Base-by-base conservation (phyloP, 35 echinoderm and acorn worm species). In the Amphiura filiformis region DNA sequence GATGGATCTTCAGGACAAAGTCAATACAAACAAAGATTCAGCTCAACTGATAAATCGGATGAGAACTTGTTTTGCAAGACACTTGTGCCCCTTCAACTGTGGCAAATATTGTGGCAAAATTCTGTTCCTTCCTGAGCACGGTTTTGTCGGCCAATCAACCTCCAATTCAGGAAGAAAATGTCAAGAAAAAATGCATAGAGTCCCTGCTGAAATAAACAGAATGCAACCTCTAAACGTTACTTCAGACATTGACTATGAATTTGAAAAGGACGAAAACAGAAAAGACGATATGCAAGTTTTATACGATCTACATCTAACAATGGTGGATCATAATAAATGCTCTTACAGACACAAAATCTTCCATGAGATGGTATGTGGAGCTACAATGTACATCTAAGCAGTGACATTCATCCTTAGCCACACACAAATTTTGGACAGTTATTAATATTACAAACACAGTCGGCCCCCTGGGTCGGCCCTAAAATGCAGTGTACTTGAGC, bases 1-100 rank as follows among this genome's bases (percentile, higher is more conserved):
- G 89, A 85, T 31, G 89, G 82, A 37, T 91, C 89, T 41, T 85
- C 39, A 31, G 82, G 81, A 64, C 81, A 85, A 31, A 79, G 82
- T 91, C 82, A 86, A 78, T 91, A 91, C 76, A 91, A 91, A 44
- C 82, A 91, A 79, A 91, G 76, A 30, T 91, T 85, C 36, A 91
- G 28, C 22, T 85, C 82, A 35, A 83, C 82, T 33, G 82, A 57
- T 37, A 44, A n/a, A 78, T 84, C 82, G 7, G 82, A 91, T 38
- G 76, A 31, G 17, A 86, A 52, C 39, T 44, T 92, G 14, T 86
- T 81, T 23, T 87, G 90, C 84, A 86, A 84, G 11, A 86, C 84
- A 39, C 42, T 86, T 52, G 90, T 92, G 35, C 90, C 90, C 0
- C 40, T 92, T 78, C 90, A 86, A 56, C 56, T 91, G 56, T 76